Evolutionary conservation across 2,113 vertebrate genomes (phyloP).

Genomic region (Dissostichus mawsoni): DNA sequence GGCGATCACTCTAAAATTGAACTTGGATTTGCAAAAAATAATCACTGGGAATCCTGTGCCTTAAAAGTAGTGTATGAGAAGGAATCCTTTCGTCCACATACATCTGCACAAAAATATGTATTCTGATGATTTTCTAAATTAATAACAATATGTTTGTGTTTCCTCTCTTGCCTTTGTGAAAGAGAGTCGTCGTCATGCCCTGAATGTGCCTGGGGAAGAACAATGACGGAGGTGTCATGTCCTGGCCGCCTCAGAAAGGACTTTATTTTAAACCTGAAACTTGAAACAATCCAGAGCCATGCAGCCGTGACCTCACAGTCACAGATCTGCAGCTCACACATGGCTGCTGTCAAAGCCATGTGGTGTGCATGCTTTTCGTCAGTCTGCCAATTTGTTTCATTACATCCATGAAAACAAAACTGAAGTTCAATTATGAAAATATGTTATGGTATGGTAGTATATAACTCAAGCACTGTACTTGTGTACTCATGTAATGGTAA

Average conservation of each 20-base stretch:
- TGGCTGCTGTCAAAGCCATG: conserved; percentile 5
- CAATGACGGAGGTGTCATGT: conserved; percentile 25
- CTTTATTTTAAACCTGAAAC: conserved; percentile 36
- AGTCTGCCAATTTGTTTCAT: conserved; percentile 40
- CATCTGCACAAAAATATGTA: not conserved
- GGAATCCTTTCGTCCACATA: not conserved
- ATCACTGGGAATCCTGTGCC: conserved; percentile 1
- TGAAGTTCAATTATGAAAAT: conserved; percentile 11
- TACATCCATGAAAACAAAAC: conserved; percentile 23
- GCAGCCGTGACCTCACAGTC: conserved; percentile 31
- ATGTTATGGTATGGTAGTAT: no score
- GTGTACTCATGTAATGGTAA: no score
- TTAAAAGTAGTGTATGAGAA: conserved; percentile 1
- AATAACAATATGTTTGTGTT: conserved; percentile 14
- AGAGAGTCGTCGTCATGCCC: conserved; percentile 37
- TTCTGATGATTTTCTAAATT: not conserved
- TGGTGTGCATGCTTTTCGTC: conserved; percentile 20
- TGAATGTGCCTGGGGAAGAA: conserved; percentile 27
- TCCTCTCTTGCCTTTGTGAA: conserved; percentile 36
- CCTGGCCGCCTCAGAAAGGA: conserved; percentile 42
- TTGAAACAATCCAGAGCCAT: conserved; percentile 68
- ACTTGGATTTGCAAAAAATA: conserved; percentile 1
- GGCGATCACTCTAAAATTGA: not conserved
- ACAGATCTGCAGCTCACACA: conserved; percentile 17
- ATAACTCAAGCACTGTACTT: no score